Base-by-base conservation (phyloP, 2,113 vertebrate genomes). In the Acanthisitta chloris region DNA sequence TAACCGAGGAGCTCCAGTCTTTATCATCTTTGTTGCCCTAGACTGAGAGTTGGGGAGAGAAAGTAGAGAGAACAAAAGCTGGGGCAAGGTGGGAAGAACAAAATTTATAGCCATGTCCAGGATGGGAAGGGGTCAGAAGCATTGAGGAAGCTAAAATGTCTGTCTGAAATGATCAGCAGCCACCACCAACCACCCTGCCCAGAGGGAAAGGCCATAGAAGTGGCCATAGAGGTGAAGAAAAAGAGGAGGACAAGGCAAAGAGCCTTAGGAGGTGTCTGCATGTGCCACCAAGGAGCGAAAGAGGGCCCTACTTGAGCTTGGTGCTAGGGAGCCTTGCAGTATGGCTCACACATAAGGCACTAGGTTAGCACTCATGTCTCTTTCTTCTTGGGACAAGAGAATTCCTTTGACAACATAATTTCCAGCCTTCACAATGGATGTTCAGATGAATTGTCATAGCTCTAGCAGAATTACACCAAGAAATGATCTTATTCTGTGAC, bases 311-410 rank as follows among this genome's bases (percentile, higher is more conserved):
- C 26, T 69, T 43, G 64, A 94, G 38, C 49, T 38, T 72, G 29
- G 19, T 77, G 31, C 20, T 33, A 40, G 17, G 31, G 21, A 76
- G 17, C 34, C 49, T 52, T 43, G 42, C 26, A 62, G 11, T 20
- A 12, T 3, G 5, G 26, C 18, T 70, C 51, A 62, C 0, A 0
- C 17, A 46, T 40, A 36, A 1, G 2, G 33, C 34, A 19, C 16
- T 21, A n/a, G 14, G 8, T 6, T 48, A n/a, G 26, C 26, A 21
- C 31, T 82, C 24, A 54, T 65, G 18, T 12, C 43, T 33, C 45
- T 71, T 81, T 84, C 59, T 54, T 40, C 86, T 65, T 36, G 52
- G 62, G 29, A 59, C n/a, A 59, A 51, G 64, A 73, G 31, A 51
- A 59, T 18, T 46, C 43, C 40, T 79, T 79, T 64, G 61, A 33